These are phyloP conservation scores for Uromys caudimaculatus DNA, from an alignment of 2,797 vertebrate species.

Conservation along the genomic window DNA sequence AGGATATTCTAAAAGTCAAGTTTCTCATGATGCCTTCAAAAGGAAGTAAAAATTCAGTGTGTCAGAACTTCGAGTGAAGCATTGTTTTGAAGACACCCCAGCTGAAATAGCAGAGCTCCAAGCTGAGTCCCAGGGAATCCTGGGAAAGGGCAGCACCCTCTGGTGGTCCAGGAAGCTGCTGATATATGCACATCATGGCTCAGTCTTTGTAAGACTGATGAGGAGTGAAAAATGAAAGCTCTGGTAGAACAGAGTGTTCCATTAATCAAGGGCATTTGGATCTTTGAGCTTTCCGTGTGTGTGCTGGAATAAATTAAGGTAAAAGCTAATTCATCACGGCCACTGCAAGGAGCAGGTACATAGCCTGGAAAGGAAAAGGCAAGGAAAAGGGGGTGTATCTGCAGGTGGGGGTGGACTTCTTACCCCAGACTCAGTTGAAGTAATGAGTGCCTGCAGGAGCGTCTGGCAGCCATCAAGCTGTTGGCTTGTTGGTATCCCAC, in stretches of 20 bases:
- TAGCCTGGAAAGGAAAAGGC: slow-evolving; percentile 63
- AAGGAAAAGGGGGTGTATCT: background rate
- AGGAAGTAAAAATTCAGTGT: background rate
- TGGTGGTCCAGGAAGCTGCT: background rate
- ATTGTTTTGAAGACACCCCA: background rate
- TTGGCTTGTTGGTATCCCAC: slow-evolving; percentile 59
- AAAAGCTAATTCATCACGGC: slow-evolving; percentile 67
- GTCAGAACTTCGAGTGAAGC: background rate
- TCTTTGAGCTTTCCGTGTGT: slow-evolving; percentile 45
- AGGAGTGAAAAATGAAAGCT: slow-evolving; percentile 42
- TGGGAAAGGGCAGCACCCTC: background rate
- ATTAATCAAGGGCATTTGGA: slow-evolving; percentile 63
- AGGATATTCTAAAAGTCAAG: background rate
- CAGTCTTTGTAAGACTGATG: slow-evolving; percentile 46
- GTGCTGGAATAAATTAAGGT: slow-evolving; percentile 70
- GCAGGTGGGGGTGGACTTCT: background rate
- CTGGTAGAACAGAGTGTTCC: background rate
- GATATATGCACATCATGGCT: background rate
- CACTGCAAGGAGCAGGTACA: background rate
- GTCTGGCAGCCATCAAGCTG: slow-evolving; percentile 66
- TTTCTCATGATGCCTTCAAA: background rate
- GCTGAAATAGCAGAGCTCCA: background rate
- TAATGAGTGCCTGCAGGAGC: slow-evolving; percentile 54
- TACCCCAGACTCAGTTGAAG: background rate
- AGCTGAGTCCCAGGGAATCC: background rate